Evolutionary conservation across 2,797 vertebrate species (phyloP), one percentile per base, ranked within the genome.

Genomic region (Staurois parvus): DNA sequence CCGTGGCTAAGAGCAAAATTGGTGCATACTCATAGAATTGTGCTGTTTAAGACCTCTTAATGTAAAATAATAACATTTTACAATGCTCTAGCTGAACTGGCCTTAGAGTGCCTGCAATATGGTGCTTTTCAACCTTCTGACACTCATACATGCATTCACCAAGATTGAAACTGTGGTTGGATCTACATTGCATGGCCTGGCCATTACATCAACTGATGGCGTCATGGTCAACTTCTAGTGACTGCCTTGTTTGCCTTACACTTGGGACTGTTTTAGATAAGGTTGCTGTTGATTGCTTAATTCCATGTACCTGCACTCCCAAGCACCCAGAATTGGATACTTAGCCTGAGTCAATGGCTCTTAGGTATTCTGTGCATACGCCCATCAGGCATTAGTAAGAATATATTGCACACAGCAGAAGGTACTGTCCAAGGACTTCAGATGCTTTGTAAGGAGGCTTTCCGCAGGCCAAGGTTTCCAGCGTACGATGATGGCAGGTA

Each of bases 381-480:
- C 30, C 59, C 59, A 21, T n/a, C n/a, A 7, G 26, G 10, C 7
- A 15, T 67, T 17, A 15, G 42, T 45, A 19, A 52, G 1, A 30
- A 11, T 67, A 69, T 32, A 21, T 3, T 32, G 1, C 26, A 68
- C 30, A 66, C 8, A 17, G 40, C 72, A 11, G 13, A 1, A 4
- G n/a, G 9, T 15, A 17, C 15, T 17, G 13, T 37, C 34, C 28
- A 17, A 29, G 2, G 28, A 1, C n/a, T 42, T 80, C 45, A 80
- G 3, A 80, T 67, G 34, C 19, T 70, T 37, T 56, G 42, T 24
- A 70, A 48, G 45, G 67, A 70, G 5, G 24, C 28, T 80, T 28
- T 80, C 45, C 45, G 68, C 42, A 70, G 67, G 13, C 67, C 78
- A 6, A 66, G 45, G 45, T 80, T 42, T 19, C 30, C 52, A 12